phyloP scores from a whole-genome alignment of 2,113 vertebrate genomes.

The Rhinopithecus roxellana region DNA sequence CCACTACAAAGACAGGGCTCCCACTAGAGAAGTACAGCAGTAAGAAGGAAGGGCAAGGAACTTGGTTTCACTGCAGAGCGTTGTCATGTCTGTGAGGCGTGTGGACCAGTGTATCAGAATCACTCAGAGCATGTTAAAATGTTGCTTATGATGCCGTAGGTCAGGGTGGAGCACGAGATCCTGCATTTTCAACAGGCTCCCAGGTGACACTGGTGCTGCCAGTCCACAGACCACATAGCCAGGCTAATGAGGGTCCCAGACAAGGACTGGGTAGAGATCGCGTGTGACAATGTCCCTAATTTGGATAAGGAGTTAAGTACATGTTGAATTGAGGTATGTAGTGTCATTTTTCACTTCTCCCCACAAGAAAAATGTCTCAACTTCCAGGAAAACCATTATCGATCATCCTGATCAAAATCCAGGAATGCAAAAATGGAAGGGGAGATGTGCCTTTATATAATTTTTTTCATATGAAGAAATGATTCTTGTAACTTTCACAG shows the following conservation, averaged over 20 bases:
- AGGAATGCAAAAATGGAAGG: neutral
- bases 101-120: neutral
- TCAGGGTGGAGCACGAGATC: neutral
- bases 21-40: neutral
- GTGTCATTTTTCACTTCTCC: neutral
- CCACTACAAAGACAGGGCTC: neutral
- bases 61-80: neutral
- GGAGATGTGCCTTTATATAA: neutral
- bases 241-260: neutral
- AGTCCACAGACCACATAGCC: neutral
- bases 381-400: neutral
- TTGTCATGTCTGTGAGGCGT: neutral
- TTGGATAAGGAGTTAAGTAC: neutral
- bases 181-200: neutral
- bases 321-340: neutral
- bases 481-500: neutral
- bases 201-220: neutral
- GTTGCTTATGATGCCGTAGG: neutral
- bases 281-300: neutral
- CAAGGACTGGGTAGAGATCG: neutral
- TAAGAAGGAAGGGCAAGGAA: neutral
- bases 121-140: neutral
- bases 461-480: neutral
- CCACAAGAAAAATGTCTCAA: neutral
- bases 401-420: neutral